Evolutionary conservation across 1,140 invertebrate genomes (phyloP), one percentile per base, ranked within the genome.

Genomic region (Bradysia coprophila): DNA sequence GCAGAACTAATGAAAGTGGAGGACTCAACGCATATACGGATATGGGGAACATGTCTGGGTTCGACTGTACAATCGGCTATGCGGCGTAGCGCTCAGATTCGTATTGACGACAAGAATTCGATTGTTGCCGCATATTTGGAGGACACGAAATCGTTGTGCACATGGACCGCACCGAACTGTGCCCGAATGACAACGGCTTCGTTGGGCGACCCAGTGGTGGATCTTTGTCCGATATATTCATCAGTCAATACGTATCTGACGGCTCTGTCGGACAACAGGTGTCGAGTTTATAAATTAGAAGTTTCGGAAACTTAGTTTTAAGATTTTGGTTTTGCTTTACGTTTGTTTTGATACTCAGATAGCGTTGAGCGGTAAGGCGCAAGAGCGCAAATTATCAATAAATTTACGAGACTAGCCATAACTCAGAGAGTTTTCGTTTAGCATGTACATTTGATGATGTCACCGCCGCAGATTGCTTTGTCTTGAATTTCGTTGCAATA

Each of bases 81-180:
- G 40, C 69, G 75, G 3, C 66, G 72, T 36, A 69, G 76, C 2
- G 68, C 68, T 38, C 65, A 77, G 22, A 49, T 80, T 41, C 62
- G 64, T 43, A 51, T 71, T 3, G 54, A 62, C 15, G 55, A 65
- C 41, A 65, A 71, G 36, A 65, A 71, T 1, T 59, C 16, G 3
- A 36, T 81, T 47, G 68, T 83, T 0, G 73, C 74, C 16, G 73
- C 75, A 1, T 69, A 77, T 49, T 69, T 78, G 44, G 78, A 83
- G 56, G 72, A 69, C 42, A 65, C 54, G 1, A 72, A 67, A 4
- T 59, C 63, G 19, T 54, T 81, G 21, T 67, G 66, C 43, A 51
- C 86, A 1, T 83, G 83, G 69, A 80, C 78, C 51, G 54, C 76
- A 23, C 64, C 70, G 3, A 72, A 63, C 2, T 67, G 71, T 0